Percentiles rank a stretch among this genome's conserved stretches.
Conservation (phyloP, 2,797 vertebrate species). For the Peromyscus attwateri region DNA sequence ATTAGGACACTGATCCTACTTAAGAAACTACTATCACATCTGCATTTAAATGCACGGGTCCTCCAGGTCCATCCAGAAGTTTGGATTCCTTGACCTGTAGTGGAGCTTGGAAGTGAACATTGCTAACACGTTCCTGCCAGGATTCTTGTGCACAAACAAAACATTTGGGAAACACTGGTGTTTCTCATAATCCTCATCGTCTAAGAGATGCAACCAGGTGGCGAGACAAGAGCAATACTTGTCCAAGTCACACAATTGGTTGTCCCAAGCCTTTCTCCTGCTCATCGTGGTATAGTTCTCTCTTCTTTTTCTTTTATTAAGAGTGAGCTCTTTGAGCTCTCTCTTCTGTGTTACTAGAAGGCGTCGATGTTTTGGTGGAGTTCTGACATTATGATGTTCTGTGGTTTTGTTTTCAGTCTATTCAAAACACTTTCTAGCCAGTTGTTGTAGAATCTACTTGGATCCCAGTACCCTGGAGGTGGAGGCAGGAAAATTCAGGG, state of each 20-base stretch:
- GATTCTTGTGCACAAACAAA: not conserved
- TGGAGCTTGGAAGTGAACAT: conserved; percentile 2
- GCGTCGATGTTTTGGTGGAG: not conserved
- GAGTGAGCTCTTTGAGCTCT: not conserved
- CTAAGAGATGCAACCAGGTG: conserved; percentile 15
- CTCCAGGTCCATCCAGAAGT: not conserved
- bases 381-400: conserved; percentile 5
- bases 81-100: not conserved
- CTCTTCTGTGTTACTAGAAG: not conserved
- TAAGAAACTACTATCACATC: not conserved
- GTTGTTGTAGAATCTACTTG: not conserved
- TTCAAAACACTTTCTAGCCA: conserved; percentile 25
- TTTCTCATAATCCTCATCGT: conserved; percentile 28
- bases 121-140: not conserved
- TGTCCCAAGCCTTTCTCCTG: not conserved
- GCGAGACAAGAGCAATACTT: not conserved
- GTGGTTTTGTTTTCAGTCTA: conserved; percentile 55
- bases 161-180: not conserved
- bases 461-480: not conserved
- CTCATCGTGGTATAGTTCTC: not conserved
- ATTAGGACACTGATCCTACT: not conserved
- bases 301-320: conserved; percentile 2
- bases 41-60: not conserved
- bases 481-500: not conserved
- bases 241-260: not conserved